Evolutionary conservation across 2,113 vertebrate genomes (phyloP).

Genomic region (Lipophrys pholis): DNA sequence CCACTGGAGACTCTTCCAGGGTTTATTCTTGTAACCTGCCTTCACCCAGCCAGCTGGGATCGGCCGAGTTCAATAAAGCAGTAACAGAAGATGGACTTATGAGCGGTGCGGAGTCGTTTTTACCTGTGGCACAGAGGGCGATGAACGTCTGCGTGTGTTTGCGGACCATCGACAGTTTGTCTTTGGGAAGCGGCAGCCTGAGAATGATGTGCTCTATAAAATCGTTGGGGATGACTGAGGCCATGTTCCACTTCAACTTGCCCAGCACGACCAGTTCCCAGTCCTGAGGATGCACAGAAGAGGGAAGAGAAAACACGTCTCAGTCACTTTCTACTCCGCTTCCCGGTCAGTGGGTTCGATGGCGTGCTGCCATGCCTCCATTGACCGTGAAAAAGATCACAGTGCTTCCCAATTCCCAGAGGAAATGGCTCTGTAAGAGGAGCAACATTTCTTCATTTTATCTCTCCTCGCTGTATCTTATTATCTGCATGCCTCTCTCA

Average conservation of each 20-base stretch:
- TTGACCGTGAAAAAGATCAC: conserved; percentile 61
- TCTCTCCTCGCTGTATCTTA: conserved; percentile 72
- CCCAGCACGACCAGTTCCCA: conserved; percentile 97
- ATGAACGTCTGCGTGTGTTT: conserved; percentile 96
- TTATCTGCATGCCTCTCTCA: conserved; percentile 80
- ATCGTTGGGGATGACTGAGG: conserved; percentile 93
- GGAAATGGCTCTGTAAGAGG: conserved; percentile 68
- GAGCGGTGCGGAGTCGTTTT: conserved; percentile 3
- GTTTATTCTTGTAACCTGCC: too few species aligned
- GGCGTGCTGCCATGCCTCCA: conserved; percentile 56
- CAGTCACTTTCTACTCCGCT: conserved; percentile 10
- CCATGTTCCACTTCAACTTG: conserved; percentile 98
- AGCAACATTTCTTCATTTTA: conserved; percentile 69
- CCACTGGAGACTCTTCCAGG: too few species aligned
- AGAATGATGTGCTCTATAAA: conserved; percentile 95
- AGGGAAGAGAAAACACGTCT: conserved; percentile 1
- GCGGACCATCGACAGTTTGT: conserved; percentile 91
- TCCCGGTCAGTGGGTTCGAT: conserved; percentile 53
- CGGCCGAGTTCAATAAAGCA: too few species aligned
- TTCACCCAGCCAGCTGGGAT: too few species aligned
- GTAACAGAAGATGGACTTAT: neutral
- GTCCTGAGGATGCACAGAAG: conserved; percentile 79
- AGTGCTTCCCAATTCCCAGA: conserved; percentile 56
- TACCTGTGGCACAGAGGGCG: conserved; percentile 96
- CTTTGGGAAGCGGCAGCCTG: conserved; percentile 90